phyloP scores from a whole-genome alignment of 2,888 invertebrate species.

The Exephanes ischioxanthus region DNA sequence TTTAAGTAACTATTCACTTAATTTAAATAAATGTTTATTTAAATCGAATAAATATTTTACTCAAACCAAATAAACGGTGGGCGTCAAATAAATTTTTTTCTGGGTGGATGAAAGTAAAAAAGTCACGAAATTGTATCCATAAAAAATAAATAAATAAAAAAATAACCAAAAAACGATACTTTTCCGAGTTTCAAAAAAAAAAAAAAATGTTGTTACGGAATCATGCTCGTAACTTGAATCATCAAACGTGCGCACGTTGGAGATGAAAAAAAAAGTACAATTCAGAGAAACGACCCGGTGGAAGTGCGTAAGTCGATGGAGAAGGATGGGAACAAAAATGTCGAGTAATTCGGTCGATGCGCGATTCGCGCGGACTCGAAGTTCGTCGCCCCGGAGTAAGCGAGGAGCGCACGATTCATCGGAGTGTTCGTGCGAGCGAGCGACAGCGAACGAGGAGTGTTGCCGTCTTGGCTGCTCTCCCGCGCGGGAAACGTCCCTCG shows the following conservation, averaged over 20 bases:
- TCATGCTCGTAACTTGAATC: conserved; percentile 57
- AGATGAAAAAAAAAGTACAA: conserved; percentile 39
- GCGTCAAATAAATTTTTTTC: no score
- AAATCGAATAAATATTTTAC: no score
- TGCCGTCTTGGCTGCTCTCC: conserved; percentile 48
- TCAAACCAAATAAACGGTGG: no score
- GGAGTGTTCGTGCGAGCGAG: conserved; percentile 51
- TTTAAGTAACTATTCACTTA: no score
- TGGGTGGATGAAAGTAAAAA: no score
- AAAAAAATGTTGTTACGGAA: conserved; percentile 37
- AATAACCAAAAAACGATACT: neutral
- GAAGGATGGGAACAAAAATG: conserved; percentile 26
- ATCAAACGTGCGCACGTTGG: conserved; percentile 48
- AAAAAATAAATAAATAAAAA: neutral
- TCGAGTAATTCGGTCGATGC: conserved; percentile 71
- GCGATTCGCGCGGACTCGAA: conserved; percentile 68
- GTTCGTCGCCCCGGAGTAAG: conserved; percentile 71
- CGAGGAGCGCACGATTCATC: conserved; percentile 62
- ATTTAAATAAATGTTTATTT: no score
- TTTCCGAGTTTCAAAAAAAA: neutral
- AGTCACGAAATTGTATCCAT: neutral
- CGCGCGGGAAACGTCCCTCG: conserved; percentile 45
- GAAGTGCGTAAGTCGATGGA: neutral
- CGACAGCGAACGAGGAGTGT: conserved; percentile 39
- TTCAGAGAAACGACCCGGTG: neutral